Base-by-base conservation (phyloP, 2,888 invertebrate genomes). In the Pogonocherus hispidulus region DNA sequence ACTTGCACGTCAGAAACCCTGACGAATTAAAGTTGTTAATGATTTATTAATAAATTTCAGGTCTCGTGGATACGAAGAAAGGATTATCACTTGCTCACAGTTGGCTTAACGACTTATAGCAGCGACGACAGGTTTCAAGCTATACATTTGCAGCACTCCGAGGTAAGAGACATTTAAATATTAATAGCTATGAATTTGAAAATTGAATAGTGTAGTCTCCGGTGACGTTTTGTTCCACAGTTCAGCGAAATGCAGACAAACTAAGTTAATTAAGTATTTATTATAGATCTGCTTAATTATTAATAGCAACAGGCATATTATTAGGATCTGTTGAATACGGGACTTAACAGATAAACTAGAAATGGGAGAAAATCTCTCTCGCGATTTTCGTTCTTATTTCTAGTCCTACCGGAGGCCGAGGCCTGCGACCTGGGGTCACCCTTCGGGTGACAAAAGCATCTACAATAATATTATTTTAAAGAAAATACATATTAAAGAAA, bases 71-170 rank as follows among this genome's bases (percentile, higher is more conserved):
- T 94, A 78, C 89, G 94, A 82, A 89, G 94, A 84, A 93, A 93
- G 87, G 94, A 94, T 85, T 94, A 93, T 81, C 93, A 94, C 82
- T 88, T 96, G 69, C 87, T 96, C 68, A 96, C 96, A 64, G 95
- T 96, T 59, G 95, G 95, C 3, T 87, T 94, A 76, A 93, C 93
- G 47, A 95, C 95, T 1, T 96, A 96, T 86, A 94, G 94, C 79
- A 95, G 94, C 76, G 96, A 96, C 83, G 94, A 93, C 82, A 89
- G 96, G 80, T 96, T 95, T 86, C 93, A 94, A 82, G 94, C 95
- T 52, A 92, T 93, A 77, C 95, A 96, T 85, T 88, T 94, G 74
- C 93, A 94, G 81, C 94, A 95, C 87, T 94, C 94, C 77, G 94
- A 95, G 90, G 94, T 93, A 87, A 88, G 78, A 54, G 59, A 44